A percentile compares a stretch with the other conserved stretches of the same genome.
phyloP scores from a whole-genome alignment of 2,113 vertebrate genomes.

The Zapornia atra region DNA sequence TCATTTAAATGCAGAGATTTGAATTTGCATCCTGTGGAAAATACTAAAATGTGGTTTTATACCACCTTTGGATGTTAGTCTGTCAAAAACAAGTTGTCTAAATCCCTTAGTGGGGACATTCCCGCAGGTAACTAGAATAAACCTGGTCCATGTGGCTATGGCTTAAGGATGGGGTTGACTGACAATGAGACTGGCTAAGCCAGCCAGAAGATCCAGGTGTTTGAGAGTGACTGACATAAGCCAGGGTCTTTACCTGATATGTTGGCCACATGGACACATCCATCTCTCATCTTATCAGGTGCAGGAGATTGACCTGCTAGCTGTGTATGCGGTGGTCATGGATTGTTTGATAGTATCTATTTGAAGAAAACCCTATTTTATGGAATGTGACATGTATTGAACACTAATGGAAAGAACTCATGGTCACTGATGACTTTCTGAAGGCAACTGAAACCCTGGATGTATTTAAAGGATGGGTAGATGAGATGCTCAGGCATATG shows the following conservation, averaged over 20 bases:
- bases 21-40: not conserved
- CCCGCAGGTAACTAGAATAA: not conserved
- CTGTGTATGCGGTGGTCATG: fast-evolving
- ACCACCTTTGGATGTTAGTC: not conserved
- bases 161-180: not conserved
- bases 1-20: not conserved
- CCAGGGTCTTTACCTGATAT: not conserved
- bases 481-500: too few species aligned
- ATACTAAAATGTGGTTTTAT: not conserved
- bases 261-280: fast-evolving
- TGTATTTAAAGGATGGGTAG: too few species aligned
- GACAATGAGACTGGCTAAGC: not conserved
- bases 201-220: not conserved
- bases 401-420: not conserved
- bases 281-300: not conserved
- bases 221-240: not conserved
- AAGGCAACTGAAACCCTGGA: not conserved
- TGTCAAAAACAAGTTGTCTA: not conserved
- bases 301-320: not conserved
- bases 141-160: not conserved
- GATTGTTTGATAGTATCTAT: not conserved
- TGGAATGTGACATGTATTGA: fast-evolving
- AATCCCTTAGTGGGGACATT: not conserved
- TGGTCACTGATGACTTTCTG: not conserved
- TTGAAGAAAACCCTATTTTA: not conserved